Base-by-base conservation (phyloP, 2,797 vertebrate genomes). In the Nyctibius grandis region DNA sequence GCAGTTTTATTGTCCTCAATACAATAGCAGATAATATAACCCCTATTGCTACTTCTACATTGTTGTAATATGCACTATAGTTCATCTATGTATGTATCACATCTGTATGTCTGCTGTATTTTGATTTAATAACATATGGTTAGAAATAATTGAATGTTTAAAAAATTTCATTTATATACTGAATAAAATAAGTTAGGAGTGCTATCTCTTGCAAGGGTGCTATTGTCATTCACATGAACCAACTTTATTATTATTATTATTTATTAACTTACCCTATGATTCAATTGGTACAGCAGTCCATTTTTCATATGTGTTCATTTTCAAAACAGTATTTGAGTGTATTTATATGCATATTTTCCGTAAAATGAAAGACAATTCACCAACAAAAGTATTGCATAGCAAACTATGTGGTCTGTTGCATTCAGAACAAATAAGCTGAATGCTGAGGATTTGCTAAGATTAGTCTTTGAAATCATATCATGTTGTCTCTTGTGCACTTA, bases 351-450 rank as follows among this genome's bases (percentile, higher is more conserved):
- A 18, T 79, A 76, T 77, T 92, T 93, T 79, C 36, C 70, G 56
- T 50, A 77, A 79, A 87, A 89, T 74, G 31, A 85, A 89, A 82
- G 16, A n/a, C 26, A 80, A 60, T 83, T 76, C 34, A 42, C 15
- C 33, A 94, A 83, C 9, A 89, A 79, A 69, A 84, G 21, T 17
- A 81, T 34, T 84, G 50, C 36, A 75, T 65, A 92, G 20, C 42
- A 78, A 95, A 84, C 57, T 73, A 29, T n/a, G 36, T 51, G n/a
- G 59, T 90, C 79, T 80, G 13, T 31, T 83, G 54, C 50, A 79
- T 78, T 95, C 79, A 76, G 47, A 85, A 93, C 36, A 96, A 91
- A 54, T 93, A 93, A 94, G 73, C 54, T 96, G 83, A 96, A 70
- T 96, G 84, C 51, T 91, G 61, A 86, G 47, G 7, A 64, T 91